A percentile compares a stretch with the other conserved stretches of the same genome.
Conservation (phyloP, 2,888 invertebrate species). For the Drosophila lacicola region DNA sequence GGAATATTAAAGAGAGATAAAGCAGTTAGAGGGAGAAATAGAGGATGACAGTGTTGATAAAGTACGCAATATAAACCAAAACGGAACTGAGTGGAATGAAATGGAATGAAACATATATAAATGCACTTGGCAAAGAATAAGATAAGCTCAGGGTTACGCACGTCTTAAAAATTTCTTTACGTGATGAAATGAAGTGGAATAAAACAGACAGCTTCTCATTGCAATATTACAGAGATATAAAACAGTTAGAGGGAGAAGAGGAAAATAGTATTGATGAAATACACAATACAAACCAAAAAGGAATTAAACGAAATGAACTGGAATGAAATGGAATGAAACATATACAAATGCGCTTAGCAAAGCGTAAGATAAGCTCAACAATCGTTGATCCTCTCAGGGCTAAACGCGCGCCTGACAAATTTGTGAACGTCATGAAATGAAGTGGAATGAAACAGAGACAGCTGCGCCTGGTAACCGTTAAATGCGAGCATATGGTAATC, state of each 20-base stretch:
- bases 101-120: neutral
- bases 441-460: constrained; percentile 45
- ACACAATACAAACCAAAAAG: too few relatives aligned
- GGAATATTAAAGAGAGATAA: too few relatives aligned
- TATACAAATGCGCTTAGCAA: neutral
- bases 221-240: neutral
- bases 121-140: neutral
- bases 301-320: neutral
- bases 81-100: neutral
- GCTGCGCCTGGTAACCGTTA: constrained; percentile 56
- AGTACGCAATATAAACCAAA: too few relatives aligned
- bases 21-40: too few relatives aligned
- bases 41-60: too few relatives aligned
- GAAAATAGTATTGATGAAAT: too few relatives aligned
- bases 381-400: neutral
- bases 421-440: constrained; percentile 5
- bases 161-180: neutral
- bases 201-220: constrained; percentile 34
- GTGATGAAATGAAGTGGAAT: neutral
- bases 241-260: too few relatives aligned
- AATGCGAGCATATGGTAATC: constrained; percentile 73
- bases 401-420: neutral
- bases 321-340: neutral
- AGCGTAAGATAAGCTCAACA: constrained; percentile 6
- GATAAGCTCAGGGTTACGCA: constrained; percentile 2